Evolutionary conservation across 2,888 invertebrate genomes (phyloP), one percentile per base, ranked within the genome.

Genomic region (Eilema caniola): DNA sequence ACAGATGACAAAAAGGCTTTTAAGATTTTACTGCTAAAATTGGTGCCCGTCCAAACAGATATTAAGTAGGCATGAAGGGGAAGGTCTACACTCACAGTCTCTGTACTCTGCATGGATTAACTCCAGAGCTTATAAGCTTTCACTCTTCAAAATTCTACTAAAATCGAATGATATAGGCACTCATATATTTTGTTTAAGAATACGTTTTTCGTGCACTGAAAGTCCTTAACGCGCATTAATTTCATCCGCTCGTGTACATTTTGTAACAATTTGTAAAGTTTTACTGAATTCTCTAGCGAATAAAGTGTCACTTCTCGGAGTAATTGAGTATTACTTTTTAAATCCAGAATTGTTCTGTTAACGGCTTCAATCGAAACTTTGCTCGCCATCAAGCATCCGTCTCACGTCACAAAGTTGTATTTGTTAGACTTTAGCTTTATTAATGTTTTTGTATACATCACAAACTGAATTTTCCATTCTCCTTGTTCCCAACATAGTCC

Each of bases 301-400:
- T 53, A n/a, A 53, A n/a, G 20, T n/a, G n/a, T 53, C 53, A 53
- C 53, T 53, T 53, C 53, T 20, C 1, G n/a, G 53, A n/a, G n/a
- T 53, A 53, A 53, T 53, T 53, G 53, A 53, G 53, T n/a, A 10
- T 53, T 53, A 53, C 53, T n/a, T 53, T 53, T 53, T 53, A 53
- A 53, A 53, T 53, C 8, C n/a, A n/a, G n/a, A 53, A 53, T 53
- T 53, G n/a, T 53, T 53, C n/a, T 53, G 53, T 53, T 53, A n/a
- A 53, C 53, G 53, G 53, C 53, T 53, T n/a, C 53, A 53, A n/a
- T 53, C 53, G 53, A 53, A 53, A 53, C 53, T 53, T 53, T 53
- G 53, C 53, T 20, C n/a, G n/a, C n/a, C n/a, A 20, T 53, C 53
- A n/a, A 53, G 53, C n/a, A 53, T 53, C n/a, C n/a, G 53, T 53